Base-by-base conservation (phyloP, 1,140 invertebrate species). In the Conopomorpha cramerella region DNA sequence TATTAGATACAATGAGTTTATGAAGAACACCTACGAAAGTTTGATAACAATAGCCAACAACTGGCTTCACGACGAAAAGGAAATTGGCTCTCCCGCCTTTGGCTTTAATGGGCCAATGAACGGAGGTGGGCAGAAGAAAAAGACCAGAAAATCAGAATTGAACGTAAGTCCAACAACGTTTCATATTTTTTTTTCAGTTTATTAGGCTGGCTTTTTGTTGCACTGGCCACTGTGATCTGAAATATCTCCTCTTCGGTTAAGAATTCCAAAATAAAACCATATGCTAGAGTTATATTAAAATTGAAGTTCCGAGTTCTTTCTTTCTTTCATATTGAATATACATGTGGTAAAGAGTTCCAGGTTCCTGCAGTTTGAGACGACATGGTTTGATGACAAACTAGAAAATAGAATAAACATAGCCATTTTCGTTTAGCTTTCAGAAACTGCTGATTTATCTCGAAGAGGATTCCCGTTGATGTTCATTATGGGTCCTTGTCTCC, bases 401-500 rank as follows among this genome's bases (percentile, higher is more conserved):
- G 19, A 23, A 4, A 23, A 4, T 23, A 10, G 10, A 23, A 23
- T 23, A 23, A 18, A 34, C n/a, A n/a, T n/a, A n/a, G n/a, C n/a
- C n/a, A n/a, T n/a, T n/a, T n/a, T n/a, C n/a, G n/a, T n/a, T n/a
- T n/a, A n/a, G n/a, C n/a, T n/a, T n/a, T n/a, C n/a, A n/a, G n/a
- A n/a, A n/a, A n/a, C n/a, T n/a, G n/a, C n/a, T n/a, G n/a, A n/a
- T n/a, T n/a, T n/a, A n/a, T n/a, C n/a, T n/a, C n/a, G n/a, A 17
- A 56, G 65, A 43, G 71, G 71, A 0, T 76, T 76, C 35, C 71
- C 71, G 14, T 23, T 76, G 17, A 73, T 61, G 8, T 26, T 72
- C 3, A 44, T 76, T 14, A 62, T 37, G 43, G 63, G 60, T 29
- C 63, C 66, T 8, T 73, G 66, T 41, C 8, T 55, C 6, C 46